A percentile compares a stretch with the other conserved stretches of the same genome.
phyloP scores from a whole-genome alignment of 1,140 invertebrate species.

The Archivesica marissinica region DNA sequence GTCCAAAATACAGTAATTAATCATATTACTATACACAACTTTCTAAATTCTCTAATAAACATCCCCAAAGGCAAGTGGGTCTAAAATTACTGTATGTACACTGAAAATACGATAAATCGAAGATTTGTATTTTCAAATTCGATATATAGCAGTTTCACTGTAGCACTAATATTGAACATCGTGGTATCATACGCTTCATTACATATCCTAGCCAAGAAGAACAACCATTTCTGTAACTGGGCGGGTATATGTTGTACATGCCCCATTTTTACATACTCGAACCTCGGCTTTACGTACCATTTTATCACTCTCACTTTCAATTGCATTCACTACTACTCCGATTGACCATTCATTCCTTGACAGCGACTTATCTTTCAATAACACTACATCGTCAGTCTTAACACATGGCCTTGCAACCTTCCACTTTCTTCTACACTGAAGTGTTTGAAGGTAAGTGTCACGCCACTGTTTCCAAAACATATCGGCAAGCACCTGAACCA shows the following conservation, averaged over 20 bases:
- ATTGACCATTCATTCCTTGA: constrained; percentile 61
- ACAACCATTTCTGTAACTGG: constrained; percentile 52
- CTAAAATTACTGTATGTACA: too few species aligned
- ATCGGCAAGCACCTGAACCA: constrained; percentile 60
- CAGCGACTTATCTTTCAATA: constrained; percentile 42
- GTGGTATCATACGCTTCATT: background rate
- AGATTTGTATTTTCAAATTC: too few species aligned
- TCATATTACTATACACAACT: too few species aligned
- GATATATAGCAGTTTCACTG: too few species aligned
- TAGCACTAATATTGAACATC: too few species aligned
- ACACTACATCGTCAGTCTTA: constrained; percentile 55
- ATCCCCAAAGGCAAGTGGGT: too few species aligned
- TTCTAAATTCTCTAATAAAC: too few species aligned
- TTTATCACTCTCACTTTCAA: constrained; percentile 46
- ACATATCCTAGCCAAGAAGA: background rate
- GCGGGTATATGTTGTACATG: constrained; percentile 21
- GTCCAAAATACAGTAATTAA: too few species aligned
- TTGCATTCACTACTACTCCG: constrained; percentile 44
- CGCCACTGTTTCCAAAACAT: constrained; percentile 63
- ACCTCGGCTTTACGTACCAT: constrained; percentile 53
- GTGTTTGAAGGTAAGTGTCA: constrained; percentile 47
- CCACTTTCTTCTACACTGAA: constrained; percentile 66
- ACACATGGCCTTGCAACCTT: constrained; percentile 12
- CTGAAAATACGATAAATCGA: too few species aligned
- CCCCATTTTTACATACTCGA: constrained; percentile 14